A percentile compares a stretch with the other conserved stretches of the same genome.
Conservation (phyloP, 1,140 invertebrate species). For the Vollenhovia emeryi region DNA sequence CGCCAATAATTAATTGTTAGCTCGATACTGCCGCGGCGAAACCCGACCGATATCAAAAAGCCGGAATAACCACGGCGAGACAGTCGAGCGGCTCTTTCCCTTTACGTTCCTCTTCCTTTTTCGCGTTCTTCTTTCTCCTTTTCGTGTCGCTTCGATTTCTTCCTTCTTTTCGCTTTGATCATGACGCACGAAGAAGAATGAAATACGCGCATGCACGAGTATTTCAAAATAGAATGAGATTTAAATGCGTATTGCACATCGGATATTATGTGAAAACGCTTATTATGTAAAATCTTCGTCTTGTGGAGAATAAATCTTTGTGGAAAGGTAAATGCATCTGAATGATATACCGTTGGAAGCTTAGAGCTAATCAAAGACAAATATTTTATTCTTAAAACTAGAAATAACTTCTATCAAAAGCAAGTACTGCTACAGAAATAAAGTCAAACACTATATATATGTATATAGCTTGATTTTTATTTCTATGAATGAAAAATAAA, state of each 20-base stretch:
- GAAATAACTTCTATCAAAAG: not conserved
- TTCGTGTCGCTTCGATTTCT: slow-evolving; percentile 51
- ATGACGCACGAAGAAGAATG: slow-evolving; percentile 49
- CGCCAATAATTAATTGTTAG: slow-evolving; percentile 84
- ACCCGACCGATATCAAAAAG: slow-evolving; percentile 78
- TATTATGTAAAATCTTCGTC: not conserved
- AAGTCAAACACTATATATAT: too few relatives aligned
- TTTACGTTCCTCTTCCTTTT: slow-evolving; percentile 38
- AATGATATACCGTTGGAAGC: not conserved
- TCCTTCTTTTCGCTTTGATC: slow-evolving; percentile 66
- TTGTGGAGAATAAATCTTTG: not conserved
- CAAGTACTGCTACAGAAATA: not conserved
- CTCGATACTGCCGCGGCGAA: slow-evolving; percentile 75
- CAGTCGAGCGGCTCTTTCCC: slow-evolving; percentile 60
- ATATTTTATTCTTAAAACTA: not conserved
- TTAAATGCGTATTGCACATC: not conserved
- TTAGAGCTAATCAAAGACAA: not conserved
- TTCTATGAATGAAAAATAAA: not conserved
- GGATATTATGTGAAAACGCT: too few relatives aligned
- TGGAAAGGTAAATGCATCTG: not conserved
- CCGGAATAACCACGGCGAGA: slow-evolving; percentile 74
- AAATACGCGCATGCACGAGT: slow-evolving; percentile 8
- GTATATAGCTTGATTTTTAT: not conserved
- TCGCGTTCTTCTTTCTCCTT: slow-evolving; percentile 3
- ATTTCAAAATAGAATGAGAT: not conserved